Evolutionary conservation across 2,888 invertebrate genomes (phyloP), one percentile per base, ranked within the genome.

Genomic region (Chrysomela aeneicollis): DNA sequence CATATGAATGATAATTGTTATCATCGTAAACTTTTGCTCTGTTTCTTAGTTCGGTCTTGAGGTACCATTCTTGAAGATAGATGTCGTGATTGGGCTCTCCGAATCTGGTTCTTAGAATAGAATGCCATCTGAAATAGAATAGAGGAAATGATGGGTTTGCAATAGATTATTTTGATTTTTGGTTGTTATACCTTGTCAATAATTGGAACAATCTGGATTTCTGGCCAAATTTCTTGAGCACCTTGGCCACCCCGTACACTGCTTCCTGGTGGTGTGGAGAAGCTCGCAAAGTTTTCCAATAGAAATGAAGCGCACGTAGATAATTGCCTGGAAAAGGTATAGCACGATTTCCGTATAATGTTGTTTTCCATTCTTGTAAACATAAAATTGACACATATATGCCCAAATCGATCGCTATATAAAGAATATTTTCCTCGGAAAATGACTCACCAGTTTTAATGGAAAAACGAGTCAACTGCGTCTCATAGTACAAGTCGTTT

Each of bases 381-480:
- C n/a, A n/a, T n/a, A n/a, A n/a, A n/a, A n/a, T n/a, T n/a, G n/a
- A n/a, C n/a, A n/a, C n/a, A n/a, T n/a, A n/a, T n/a, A n/a, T n/a
- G n/a, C n/a, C n/a, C n/a, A n/a, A n/a, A n/a, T n/a, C n/a, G n/a
- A n/a, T n/a, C n/a, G n/a, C n/a, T n/a, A n/a, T n/a, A n/a, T n/a
- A n/a, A n/a, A n/a, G n/a, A n/a, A n/a, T n/a, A 6, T 26, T 26
- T 26, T 26, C 26, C 26, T 5, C 26, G 26, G 4, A 26, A 26
- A 26, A n/a, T n/a, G n/a, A 3, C 26, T 42, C 66, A 90, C 90
- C 88, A 84, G 87, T 87, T 63, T 87, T 87, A 64, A 86, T 85
- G 22, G 90, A 85, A 89, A 92, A 92, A 71, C 89, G 87, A 37
- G 90, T 92, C 76, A 91, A 92, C 68, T 91, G 86, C 46, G 90